Evolutionary conservation across 2,113 vertebrate species (phyloP).

Genomic region (Phaetusa simplex): DNA sequence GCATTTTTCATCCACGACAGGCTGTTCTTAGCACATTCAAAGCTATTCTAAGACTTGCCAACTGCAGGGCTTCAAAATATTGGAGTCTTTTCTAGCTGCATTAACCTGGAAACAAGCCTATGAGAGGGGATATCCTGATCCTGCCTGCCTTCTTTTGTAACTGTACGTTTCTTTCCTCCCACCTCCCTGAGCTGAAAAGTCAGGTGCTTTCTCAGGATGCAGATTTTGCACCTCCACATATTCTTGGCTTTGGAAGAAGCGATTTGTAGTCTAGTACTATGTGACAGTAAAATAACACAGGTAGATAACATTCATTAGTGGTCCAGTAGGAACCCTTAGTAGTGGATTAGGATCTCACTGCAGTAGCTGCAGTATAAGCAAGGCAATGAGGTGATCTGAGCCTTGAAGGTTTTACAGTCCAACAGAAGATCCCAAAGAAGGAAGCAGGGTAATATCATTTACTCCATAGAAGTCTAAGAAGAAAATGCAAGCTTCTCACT

Average conservation of each 20-base stretch:
- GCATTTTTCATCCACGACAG: neutral
- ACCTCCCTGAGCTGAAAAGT: neutral
- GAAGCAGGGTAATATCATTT: neutral
- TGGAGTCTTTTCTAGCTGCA: neutral
- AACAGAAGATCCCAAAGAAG: neutral
- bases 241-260: neutral
- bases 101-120: neutral
- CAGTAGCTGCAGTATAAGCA: neutral
- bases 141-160: neutral
- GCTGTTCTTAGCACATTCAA: neutral
- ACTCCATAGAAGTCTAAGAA: neutral
- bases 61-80: rapidly evolving
- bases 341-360: neutral
- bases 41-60: neutral
- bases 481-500: neutral
- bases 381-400: neutral
- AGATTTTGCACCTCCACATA: neutral
- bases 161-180: neutral
- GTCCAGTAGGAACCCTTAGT: neutral
- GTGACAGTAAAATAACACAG: neutral
- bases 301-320: neutral
- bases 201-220: neutral
- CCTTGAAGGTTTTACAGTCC: neutral
- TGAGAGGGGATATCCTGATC: neutral
- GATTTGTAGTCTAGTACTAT: neutral